Evolutionary conservation across 2,797 vertebrate genomes (phyloP).

Genomic region (Crypturellus tataupa): DNA sequence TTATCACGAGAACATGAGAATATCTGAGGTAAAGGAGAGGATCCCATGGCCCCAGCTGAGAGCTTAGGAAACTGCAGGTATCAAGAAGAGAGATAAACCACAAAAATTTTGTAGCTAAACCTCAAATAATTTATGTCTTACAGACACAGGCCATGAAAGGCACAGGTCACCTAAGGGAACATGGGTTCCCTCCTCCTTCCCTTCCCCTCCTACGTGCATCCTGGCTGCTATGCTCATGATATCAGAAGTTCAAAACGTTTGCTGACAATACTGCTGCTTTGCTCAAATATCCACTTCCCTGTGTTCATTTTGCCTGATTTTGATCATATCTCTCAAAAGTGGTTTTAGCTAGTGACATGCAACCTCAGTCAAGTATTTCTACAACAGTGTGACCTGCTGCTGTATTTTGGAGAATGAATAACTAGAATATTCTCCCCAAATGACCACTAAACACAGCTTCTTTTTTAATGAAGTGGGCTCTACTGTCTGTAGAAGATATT

Average conservation of each 20-base stretch:
- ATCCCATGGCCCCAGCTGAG: too few species aligned
- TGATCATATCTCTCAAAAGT: background rate
- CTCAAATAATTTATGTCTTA: rapidly evolving
- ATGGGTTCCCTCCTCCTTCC: too few species aligned
- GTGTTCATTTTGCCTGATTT: background rate
- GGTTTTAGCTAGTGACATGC: rapidly evolving
- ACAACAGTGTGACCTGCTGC: background rate
- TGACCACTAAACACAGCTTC: background rate
- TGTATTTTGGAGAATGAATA: background rate
- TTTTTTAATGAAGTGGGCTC: too few species aligned
- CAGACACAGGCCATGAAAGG: rapidly evolving
- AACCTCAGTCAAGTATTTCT: background rate
- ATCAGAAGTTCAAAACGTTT: rapidly evolving
- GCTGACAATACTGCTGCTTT: background rate
- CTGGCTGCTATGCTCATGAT: background rate
- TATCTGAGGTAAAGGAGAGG: background rate
- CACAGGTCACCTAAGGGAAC: background rate
- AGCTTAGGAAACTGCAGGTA: too few species aligned
- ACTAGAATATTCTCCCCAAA: background rate
- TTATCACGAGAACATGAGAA: background rate
- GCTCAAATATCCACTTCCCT: background rate
- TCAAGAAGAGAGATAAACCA: too few species aligned
- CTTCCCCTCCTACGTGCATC: rapidly evolving
- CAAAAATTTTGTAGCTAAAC: background rate
- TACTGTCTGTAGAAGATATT: background rate